Evolutionary conservation across 2,888 invertebrate species (phyloP).

Genomic region (Heterodera filipjevi): DNA sequence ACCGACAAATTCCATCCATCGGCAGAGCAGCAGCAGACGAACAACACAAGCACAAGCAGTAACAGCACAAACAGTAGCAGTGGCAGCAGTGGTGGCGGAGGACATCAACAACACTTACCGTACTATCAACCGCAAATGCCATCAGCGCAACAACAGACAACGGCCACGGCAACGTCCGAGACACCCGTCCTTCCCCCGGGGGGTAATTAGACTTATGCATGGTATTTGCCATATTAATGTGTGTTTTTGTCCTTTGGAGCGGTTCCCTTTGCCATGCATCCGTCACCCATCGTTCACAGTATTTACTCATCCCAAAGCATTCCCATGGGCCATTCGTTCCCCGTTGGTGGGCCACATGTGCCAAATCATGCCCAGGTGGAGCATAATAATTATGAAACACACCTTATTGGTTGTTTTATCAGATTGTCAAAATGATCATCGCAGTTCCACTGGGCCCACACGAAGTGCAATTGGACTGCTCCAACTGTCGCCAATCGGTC

Average conservation of each 20-base stretch:
- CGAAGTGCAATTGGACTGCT: slow-evolving; percentile 28
- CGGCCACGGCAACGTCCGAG: not conserved
- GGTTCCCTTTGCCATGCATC: not conserved
- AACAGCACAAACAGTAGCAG: not conserved
- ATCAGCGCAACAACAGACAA: not conserved
- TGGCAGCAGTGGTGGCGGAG: not conserved
- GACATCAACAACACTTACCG: not conserved
- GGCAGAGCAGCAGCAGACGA: no score
- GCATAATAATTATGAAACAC: not conserved
- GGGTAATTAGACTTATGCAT: not conserved
- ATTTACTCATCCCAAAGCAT: not conserved
- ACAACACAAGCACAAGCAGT: no score
- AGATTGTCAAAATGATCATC: slow-evolving; percentile 24
- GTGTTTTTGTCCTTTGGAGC: not conserved
- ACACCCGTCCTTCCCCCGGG: not conserved
- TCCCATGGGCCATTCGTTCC: not conserved
- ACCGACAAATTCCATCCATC: no score
- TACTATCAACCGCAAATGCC: not conserved
- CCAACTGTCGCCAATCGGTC: slow-evolving; percentile 30
- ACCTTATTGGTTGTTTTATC: not conserved
- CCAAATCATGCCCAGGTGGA: slow-evolving; percentile 1
- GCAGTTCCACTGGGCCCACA: slow-evolving; percentile 32
- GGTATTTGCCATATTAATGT: no score
- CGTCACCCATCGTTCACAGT: not conserved
- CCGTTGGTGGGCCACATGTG: not conserved